These are phyloP conservation scores for Nothoprocta pentlandii DNA, from an alignment of 2,113 vertebrate genomes.

Conservation along the genomic window DNA sequence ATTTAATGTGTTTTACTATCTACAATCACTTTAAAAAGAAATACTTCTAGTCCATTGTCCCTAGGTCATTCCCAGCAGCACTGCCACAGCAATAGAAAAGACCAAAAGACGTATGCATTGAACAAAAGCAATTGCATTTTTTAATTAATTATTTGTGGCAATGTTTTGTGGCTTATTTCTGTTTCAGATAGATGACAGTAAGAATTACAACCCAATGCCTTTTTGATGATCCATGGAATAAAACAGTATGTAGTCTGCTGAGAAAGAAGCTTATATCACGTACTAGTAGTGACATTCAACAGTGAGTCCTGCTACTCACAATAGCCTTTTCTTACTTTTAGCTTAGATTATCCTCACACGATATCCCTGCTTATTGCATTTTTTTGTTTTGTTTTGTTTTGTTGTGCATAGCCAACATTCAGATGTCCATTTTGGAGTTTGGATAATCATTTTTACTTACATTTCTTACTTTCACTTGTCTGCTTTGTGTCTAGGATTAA, in stretches of 20 bases:
- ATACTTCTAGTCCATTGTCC: neutral
- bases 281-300: neutral
- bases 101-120: neutral
- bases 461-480: neutral
- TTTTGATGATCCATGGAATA: neutral
- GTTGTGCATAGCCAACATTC: rapidly evolving
- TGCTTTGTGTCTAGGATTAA: neutral
- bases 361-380: neutral
- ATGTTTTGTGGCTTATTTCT: neutral
- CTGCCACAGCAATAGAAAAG: neutral
- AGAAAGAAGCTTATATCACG: neutral
- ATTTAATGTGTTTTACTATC: neutral
- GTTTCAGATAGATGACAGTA: neutral
- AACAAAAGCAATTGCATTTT: neutral
- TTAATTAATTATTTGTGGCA: neutral
- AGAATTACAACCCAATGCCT: neutral
- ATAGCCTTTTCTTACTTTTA: neutral
- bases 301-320: neutral
- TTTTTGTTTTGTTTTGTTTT: neutral
- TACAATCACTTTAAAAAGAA: rapidly evolving
- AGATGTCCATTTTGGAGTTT: neutral
- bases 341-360: neutral
- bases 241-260: neutral
- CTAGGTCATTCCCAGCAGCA: neutral
- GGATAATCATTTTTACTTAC: neutral